Evolutionary conservation across 1,140 invertebrate genomes (phyloP).

Genomic region (Solenopsis fugax): DNA sequence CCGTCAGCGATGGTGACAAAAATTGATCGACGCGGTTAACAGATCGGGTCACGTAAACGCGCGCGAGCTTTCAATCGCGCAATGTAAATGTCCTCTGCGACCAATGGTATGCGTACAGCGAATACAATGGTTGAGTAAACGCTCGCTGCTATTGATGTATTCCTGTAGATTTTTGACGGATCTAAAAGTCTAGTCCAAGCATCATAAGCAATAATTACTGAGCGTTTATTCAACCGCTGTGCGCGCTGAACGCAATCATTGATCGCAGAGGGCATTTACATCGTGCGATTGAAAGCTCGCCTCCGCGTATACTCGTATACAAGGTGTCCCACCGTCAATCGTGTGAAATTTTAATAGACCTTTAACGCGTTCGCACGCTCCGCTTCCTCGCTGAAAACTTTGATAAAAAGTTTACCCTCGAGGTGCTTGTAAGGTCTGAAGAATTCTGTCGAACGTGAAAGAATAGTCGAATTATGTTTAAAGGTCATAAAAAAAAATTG

Average conservation of each 20-base stretch:
- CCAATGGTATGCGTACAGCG: conserved; percentile 17
- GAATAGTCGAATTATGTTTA: neutral
- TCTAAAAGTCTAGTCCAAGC: too few relatives aligned
- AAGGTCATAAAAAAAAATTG: too few relatives aligned
- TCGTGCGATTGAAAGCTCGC: neutral
- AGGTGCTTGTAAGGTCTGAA: neutral
- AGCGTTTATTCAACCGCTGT: too few relatives aligned
- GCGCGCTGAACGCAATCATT: too few relatives aligned
- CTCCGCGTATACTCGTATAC: conserved; percentile 24
- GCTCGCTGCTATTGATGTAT: too few relatives aligned
- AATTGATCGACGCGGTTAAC: conserved; percentile 67
- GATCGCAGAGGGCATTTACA: too few relatives aligned
- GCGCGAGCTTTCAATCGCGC: conserved; percentile 62
- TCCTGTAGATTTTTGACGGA: too few relatives aligned
- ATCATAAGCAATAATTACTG: too few relatives aligned
- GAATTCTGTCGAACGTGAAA: neutral
- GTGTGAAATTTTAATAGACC: conserved; percentile 12
- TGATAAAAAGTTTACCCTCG: neutral
- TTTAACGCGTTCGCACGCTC: neutral
- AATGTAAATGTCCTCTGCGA: conserved; percentile 56
- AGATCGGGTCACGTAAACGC: conserved; percentile 67
- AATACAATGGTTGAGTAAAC: too few relatives aligned
- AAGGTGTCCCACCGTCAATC: conserved; percentile 22
- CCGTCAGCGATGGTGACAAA: conserved; percentile 44
- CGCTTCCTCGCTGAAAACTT: neutral